Percentiles rank a stretch among this genome's conserved stretches.
phyloP scores from a whole-genome alignment of 2,888 invertebrate genomes.

The Anticlea derivata region DNA sequence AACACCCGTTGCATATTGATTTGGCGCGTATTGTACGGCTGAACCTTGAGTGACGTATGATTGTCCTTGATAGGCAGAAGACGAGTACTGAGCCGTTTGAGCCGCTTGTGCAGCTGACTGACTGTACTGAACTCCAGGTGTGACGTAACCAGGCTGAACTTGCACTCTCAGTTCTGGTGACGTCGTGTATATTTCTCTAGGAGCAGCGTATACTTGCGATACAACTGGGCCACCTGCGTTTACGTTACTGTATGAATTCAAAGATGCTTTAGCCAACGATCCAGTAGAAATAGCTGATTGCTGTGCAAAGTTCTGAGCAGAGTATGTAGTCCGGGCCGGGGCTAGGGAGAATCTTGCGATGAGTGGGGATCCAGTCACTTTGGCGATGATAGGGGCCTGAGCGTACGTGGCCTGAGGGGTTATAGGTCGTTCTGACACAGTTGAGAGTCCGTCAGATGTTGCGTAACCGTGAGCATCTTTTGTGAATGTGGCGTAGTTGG shows the following conservation, averaged over 20 bases:
- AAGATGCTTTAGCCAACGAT: constrained; percentile 71
- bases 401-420: constrained; percentile 73
- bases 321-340: constrained; percentile 61
- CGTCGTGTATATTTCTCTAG: constrained; percentile 60
- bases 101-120: constrained; percentile 46
- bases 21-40: constrained; percentile 24
- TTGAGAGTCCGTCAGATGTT: constrained; percentile 80
- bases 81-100: constrained; percentile 12
- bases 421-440: constrained; percentile 58
- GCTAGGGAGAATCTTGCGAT: constrained; percentile 64
- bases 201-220: constrained; percentile 73
- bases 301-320: constrained; percentile 64
- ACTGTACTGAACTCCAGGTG: constrained; percentile 53
- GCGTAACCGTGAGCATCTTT: constrained; percentile 81
- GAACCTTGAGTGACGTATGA: constrained; percentile 45
- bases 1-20: constrained; percentile 30
- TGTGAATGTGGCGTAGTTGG: constrained; percentile 48
- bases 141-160: constrained; percentile 42
- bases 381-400: constrained; percentile 79
- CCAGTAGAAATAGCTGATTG: constrained; percentile 55
- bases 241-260: constrained; percentile 61
- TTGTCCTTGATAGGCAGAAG: constrained; percentile 23
- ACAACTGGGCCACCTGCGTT: constrained; percentile 72
- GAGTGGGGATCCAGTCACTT: constrained; percentile 76
- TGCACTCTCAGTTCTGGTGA: constrained; percentile 61